Evolutionary conservation across 2,113 vertebrate genomes (phyloP).

Genomic region (Gadus chalcogrammus): DNA sequence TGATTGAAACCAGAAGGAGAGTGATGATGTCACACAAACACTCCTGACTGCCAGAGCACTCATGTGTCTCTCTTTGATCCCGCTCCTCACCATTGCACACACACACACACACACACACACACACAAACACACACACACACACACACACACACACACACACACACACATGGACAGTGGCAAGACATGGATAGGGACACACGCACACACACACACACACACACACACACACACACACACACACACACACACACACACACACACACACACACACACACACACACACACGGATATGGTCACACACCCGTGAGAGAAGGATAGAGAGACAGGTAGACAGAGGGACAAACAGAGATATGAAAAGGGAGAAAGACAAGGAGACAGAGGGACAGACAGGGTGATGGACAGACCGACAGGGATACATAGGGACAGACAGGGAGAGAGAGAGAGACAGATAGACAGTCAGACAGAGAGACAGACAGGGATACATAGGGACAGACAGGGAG

Average conservation of each 20-base stretch:
- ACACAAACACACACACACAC: no score
- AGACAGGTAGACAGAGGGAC: no score
- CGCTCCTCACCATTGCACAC: slow-evolving; percentile 24
- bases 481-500: no score
- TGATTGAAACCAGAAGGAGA: slow-evolving; percentile 74
- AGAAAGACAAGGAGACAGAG: slow-evolving; percentile 1
- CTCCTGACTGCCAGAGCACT: slow-evolving; percentile 43
- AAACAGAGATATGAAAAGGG: no score
- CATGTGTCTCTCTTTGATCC: slow-evolving; percentile 58
- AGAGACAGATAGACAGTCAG: not conserved
- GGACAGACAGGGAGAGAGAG: not conserved
- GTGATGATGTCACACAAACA: slow-evolving; percentile 70
- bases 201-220: no score
- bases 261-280: not conserved
- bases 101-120: slow-evolving; percentile 13
- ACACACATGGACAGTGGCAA: slow-evolving; percentile 1
- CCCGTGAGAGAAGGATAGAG: no score
- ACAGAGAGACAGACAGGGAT: not conserved
- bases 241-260: no score
- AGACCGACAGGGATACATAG: no score
- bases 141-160: not conserved
- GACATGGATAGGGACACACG: slow-evolving; percentile 8
- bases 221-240: no score
- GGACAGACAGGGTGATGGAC: not conserved
- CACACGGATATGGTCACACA: slow-evolving; percentile 5